Conservation (phyloP, 2,113 vertebrate genomes). For the Campylomormyrus numenius region DNA sequence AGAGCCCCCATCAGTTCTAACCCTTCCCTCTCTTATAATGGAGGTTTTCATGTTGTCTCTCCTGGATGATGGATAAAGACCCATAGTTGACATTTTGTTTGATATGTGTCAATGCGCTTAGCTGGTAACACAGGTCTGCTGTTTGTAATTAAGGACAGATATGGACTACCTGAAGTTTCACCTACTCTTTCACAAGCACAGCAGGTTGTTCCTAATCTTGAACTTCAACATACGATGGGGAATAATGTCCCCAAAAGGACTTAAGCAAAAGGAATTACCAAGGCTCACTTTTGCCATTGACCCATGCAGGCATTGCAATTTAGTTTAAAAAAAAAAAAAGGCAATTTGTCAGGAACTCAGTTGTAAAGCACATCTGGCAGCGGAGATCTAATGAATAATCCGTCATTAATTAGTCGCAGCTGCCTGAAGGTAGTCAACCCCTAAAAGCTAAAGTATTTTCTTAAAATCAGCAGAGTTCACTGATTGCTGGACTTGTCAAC, state of each 20-base stretch:
- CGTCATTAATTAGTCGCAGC: slow-evolving; percentile 17
- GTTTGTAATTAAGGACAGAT: slow-evolving; percentile 33
- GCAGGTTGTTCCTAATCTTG: slow-evolving; percentile 22
- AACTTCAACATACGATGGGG: slow-evolving; percentile 20
- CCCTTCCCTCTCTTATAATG: background rate
- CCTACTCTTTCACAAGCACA: slow-evolving; percentile 29
- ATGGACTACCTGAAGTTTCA: slow-evolving; percentile 24
- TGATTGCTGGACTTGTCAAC: background rate
- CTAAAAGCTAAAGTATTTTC: slow-evolving; percentile 13
- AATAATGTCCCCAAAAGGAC: slow-evolving; percentile 16
- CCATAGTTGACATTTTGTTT: slow-evolving; percentile 29
- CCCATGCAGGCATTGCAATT: background rate
- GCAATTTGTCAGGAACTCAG: slow-evolving; percentile 9
- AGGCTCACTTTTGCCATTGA: background rate
- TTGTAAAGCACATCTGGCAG: slow-evolving; percentile 18
- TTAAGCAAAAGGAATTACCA: background rate
- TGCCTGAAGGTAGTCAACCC: slow-evolving; percentile 4
- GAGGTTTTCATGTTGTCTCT: background rate
- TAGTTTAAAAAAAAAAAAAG: slow-evolving; percentile 3
- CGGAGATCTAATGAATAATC: slow-evolving; percentile 2
- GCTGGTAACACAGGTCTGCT: slow-evolving; percentile 40
- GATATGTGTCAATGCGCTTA: slow-evolving; percentile 34
- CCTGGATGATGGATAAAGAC: background rate
- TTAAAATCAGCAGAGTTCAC: background rate
- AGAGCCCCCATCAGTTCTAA: background rate